A percentile compares a stretch with the other conserved stretches of the same genome.
These are phyloP conservation scores for Epiblema foenella DNA, from an alignment of 2,888 invertebrate genomes.

Conservation along the genomic window DNA sequence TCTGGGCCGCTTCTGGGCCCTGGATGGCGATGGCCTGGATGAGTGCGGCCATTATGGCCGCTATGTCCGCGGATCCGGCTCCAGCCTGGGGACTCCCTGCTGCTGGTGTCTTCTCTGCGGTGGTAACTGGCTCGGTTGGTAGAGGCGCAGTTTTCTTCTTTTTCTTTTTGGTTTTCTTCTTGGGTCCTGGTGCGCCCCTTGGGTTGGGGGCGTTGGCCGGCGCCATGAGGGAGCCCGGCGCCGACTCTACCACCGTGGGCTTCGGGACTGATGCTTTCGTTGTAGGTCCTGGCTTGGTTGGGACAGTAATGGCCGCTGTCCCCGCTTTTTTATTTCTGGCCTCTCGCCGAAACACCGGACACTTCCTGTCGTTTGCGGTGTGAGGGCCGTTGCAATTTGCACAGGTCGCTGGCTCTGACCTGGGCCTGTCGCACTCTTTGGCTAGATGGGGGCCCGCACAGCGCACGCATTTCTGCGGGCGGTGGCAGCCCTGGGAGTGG, in stretches of 20 bases:
- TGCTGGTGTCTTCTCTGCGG: background rate
- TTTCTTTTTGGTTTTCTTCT: background rate
- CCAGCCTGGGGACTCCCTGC: too few relatives aligned
- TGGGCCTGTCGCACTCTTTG: rapidly evolving
- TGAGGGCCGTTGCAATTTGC: background rate
- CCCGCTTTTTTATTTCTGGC: background rate
- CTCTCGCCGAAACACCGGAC: background rate
- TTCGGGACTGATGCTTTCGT: background rate
- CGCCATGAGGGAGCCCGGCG: background rate
- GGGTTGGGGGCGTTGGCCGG: conserved; percentile 13
- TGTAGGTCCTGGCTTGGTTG: background rate
- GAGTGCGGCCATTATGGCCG: background rate
- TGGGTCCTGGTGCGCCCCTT: background rate
- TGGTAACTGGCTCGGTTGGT: background rate
- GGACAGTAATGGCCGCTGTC: background rate
- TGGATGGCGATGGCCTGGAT: background rate
- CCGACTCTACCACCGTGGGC: conserved; percentile 12
- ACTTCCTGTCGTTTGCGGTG: conserved; percentile 6
- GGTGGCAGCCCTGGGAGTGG: conserved; percentile 16
- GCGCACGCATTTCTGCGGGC: background rate
- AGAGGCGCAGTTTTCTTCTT: background rate
- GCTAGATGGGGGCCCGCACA: background rate
- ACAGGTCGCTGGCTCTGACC: background rate
- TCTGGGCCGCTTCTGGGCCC: background rate
- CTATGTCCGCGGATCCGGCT: too few relatives aligned